phyloP scores from a whole-genome alignment of 2,888 invertebrate species.

The Tanypteryx hageni region DNA sequence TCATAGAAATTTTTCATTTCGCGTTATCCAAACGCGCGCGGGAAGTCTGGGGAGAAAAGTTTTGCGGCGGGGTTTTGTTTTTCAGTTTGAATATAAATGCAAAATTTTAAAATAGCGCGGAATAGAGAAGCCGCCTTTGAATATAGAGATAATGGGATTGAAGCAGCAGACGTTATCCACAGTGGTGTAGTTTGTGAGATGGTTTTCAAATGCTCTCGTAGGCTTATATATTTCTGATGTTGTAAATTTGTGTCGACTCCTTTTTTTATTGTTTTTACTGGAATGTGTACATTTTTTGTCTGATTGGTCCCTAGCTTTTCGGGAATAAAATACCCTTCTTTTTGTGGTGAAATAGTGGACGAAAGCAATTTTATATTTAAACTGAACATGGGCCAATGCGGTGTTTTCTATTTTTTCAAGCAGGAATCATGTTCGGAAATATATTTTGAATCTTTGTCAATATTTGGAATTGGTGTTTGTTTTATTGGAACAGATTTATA shows the following conservation, averaged over 20 bases:
- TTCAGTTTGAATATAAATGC: not conserved
- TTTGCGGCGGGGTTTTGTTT: too few species aligned
- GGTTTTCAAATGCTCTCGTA: not conserved
- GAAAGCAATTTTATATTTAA: too few species aligned
- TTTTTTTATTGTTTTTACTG: too few species aligned
- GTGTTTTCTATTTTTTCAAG: not conserved
- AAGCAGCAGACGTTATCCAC: not conserved
- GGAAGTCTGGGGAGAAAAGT: not conserved
- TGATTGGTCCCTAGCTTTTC: too few species aligned
- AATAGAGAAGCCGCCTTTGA: not conserved
- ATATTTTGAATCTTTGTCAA: not conserved
- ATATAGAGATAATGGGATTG: conserved; percentile 7
- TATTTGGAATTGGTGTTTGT: too few species aligned
- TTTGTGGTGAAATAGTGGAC: too few species aligned
- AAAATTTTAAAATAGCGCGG: not conserved
- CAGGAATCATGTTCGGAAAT: not conserved
- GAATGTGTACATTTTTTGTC: too few species aligned
- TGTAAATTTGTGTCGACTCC: too few species aligned
- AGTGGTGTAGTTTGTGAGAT: not conserved
- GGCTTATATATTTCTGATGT: not conserved
- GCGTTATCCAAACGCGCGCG: not conserved
- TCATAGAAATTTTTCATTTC: not conserved
- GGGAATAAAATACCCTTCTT: too few species aligned
- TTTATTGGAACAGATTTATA: too few species aligned
- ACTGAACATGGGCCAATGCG: not conserved